These are phyloP conservation scores for Neogale vison DNA, from an alignment of 2,113 vertebrate species.

Conservation along the genomic window DNA sequence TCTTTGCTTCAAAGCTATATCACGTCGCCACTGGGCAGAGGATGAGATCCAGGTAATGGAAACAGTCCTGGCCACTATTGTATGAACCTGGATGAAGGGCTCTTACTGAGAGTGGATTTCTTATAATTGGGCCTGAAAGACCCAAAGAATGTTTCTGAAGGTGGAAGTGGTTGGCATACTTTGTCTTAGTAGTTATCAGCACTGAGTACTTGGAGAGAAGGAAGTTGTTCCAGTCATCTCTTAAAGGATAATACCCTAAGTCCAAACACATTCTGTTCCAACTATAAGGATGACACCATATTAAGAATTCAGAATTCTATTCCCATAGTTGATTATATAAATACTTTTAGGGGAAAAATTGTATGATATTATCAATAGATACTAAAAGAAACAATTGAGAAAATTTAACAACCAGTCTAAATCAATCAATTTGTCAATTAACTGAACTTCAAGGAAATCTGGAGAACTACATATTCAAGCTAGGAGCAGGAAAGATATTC, in stretches of 20 bases:
- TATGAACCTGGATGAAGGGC: background rate
- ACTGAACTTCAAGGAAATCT: background rate
- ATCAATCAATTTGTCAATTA: background rate
- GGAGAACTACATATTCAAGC: background rate
- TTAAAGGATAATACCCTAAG: background rate
- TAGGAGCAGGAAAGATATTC: background rate
- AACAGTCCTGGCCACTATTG: background rate
- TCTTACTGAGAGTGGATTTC: background rate
- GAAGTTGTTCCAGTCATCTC: background rate
- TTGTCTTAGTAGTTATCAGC: background rate
- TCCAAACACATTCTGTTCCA: background rate
- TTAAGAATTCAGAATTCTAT: background rate
- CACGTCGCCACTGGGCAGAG: background rate
- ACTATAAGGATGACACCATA: background rate
- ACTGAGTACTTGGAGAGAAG: background rate
- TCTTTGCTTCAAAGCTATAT: background rate
- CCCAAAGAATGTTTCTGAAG: background rate
- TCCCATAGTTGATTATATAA: background rate
- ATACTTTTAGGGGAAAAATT: background rate
- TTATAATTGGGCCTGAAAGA: slow-evolving; percentile 4
- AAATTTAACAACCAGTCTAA: background rate
- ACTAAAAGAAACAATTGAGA: background rate
- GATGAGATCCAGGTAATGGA: background rate
- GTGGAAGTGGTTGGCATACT: background rate
- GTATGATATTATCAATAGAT: background rate